These are phyloP conservation scores for Orthosia cruda DNA, from an alignment of 2,888 invertebrate genomes.

Conservation along the genomic window DNA sequence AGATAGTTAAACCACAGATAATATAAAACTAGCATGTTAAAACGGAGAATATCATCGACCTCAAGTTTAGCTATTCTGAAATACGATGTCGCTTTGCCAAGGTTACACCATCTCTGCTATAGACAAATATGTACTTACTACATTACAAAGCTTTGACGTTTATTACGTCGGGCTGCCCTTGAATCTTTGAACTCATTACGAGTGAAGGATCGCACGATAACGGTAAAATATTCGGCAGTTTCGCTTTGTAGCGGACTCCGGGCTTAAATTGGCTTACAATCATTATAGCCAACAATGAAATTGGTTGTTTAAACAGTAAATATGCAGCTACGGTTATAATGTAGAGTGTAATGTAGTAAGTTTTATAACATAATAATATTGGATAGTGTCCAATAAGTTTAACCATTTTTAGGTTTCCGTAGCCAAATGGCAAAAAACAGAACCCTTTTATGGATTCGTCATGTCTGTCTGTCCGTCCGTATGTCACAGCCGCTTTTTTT, in stretches of 20 bases:
- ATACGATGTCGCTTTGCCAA: slow-evolving; percentile 68
- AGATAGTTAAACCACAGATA: slow-evolving; percentile 36
- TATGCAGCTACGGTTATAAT: neutral
- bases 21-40: neutral
- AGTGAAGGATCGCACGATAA: slow-evolving; percentile 54
- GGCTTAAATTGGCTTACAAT: slow-evolving; percentile 12
- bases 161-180: slow-evolving; percentile 68
- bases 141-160: slow-evolving; percentile 41
- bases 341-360: neutral
- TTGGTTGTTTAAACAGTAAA: neutral
- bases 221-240: slow-evolving; percentile 40
- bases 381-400: too few species aligned
- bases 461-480: too few species aligned
- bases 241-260: neutral
- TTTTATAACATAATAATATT: neutral
- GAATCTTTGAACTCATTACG: slow-evolving; percentile 73
- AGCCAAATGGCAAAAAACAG: too few species aligned
- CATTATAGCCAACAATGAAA: neutral
- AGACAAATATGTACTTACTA: slow-evolving; percentile 27
- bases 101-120: slow-evolving; percentile 64
- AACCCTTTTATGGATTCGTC: too few species aligned
- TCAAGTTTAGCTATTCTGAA: slow-evolving; percentile 57
- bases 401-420: too few species aligned
- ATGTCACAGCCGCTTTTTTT: too few species aligned
- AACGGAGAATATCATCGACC: slow-evolving; percentile 63